Base-by-base conservation (phyloP, 2,888 invertebrate genomes). In the Drosophila cyrtoloma region DNA sequence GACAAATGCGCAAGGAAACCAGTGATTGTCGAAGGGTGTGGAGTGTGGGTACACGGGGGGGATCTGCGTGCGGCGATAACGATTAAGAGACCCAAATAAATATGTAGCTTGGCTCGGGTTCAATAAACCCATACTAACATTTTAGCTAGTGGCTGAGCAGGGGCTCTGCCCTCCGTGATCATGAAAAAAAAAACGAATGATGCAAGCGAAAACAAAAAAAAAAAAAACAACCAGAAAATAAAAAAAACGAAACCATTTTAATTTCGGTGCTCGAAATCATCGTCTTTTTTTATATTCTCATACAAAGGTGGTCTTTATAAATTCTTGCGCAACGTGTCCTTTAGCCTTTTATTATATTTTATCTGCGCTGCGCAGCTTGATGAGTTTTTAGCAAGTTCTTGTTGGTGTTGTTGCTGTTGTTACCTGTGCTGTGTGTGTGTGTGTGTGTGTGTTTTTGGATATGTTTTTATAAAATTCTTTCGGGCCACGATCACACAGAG, bases 261-360 rank as follows among this genome's bases (percentile, higher is more conserved):
- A 89, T 83, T 86, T 80, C 66, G 66, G 52, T 65, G 47, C 62
- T 57, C 26, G 56, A 51, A 51, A 71, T 57, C 28, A 51, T 57
- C 28, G 56, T 33, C 42, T 44, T 71, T 59, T 59, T 67, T 63
- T 37, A 32, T 30, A 44, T 61, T 66, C 58, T 56, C 44, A 71
- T 77, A 67, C 72, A 70, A 78, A 90, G 86, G 87, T 87, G 91
- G 91, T 88, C 91, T 79, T 70, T 70, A 81, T 75, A 91, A 91
- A 90, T 91, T 89, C 75, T 79, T 79, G 70, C 65, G 68, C 84
- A 90, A 90, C 91, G 90, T 91, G 86, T 86, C 86, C 86, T 91
- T 86, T 86, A 84, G 91, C 75, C 88, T 79, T 91, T 85, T 88
- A 84, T 87, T 89, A 91, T 91, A 84, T 78, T 84, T 91, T 84